A percentile compares a stretch with the other conserved stretches of the same genome.
Evolutionary conservation across 2,888 invertebrate species (phyloP).

Genomic region (Leptothorax acervorum): DNA sequence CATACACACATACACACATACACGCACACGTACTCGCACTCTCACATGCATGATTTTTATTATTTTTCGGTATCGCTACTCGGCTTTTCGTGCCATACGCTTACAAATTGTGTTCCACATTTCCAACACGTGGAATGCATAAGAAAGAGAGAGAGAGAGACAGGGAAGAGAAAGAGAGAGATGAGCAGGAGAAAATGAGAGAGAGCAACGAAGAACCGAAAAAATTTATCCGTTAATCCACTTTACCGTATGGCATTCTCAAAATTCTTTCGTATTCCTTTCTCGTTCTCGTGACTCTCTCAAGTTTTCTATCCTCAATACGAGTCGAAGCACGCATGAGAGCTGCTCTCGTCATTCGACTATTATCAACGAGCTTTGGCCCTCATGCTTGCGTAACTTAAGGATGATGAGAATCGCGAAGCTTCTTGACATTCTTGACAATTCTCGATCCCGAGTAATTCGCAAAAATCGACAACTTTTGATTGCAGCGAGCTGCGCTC

Average conservation of each 20-base stretch:
- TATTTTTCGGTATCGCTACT: conserved; percentile 27
- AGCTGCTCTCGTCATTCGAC: not conserved
- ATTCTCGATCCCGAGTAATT: conserved; percentile 16
- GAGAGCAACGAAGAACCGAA: conserved; percentile 26
- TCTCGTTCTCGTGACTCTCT: conserved; percentile 14
- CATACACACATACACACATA: not conserved
- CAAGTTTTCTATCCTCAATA: conserved; percentile 24
- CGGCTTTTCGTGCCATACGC: not conserved
- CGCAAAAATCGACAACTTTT: not conserved
- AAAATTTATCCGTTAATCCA: conserved; percentile 26
- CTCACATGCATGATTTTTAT: not conserved
- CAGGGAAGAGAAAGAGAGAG: not conserved
- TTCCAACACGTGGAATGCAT: not conserved
- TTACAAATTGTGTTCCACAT: not conserved
- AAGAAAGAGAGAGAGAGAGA: not conserved
- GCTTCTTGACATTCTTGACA: not conserved
- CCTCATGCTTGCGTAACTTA: not conserved
- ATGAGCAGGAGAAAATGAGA: conserved; percentile 3
- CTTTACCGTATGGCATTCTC: conserved; percentile 11
- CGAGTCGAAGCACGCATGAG: conserved; percentile 32
- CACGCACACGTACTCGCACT: not conserved
- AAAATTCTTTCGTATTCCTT: conserved; percentile 6
- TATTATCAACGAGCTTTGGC: conserved; percentile 4
- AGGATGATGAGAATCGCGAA: conserved; percentile 48
- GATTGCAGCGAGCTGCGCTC: conserved; percentile 2